phyloP scores from a whole-genome alignment of 2,888 invertebrate genomes.

The Sinentomon sp. region DNA sequence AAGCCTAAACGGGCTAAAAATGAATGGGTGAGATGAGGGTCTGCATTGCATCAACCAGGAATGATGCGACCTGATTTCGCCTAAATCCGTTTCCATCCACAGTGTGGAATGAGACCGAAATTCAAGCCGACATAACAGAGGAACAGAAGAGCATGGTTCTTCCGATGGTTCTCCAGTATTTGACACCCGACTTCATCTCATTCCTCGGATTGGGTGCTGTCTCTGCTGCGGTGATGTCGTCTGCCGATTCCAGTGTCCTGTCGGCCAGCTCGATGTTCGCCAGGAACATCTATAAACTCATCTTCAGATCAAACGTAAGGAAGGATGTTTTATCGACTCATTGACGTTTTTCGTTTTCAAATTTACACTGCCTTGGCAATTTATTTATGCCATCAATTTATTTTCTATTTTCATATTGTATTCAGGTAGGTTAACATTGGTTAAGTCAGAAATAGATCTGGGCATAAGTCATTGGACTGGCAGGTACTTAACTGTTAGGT shows the following conservation, averaged over 20 bases:
- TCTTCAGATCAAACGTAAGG: constrained; percentile 32
- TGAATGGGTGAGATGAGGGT: too few species aligned
- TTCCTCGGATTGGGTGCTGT: constrained; percentile 42
- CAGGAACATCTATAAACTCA: constrained; percentile 35
- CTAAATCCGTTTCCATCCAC: constrained; percentile 2
- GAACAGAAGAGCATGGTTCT: constrained; percentile 29
- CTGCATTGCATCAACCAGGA: too few species aligned
- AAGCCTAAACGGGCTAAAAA: too few species aligned
- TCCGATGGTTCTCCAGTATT: constrained; percentile 32
- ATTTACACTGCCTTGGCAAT: too few species aligned
- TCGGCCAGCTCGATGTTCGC: constrained; percentile 44
- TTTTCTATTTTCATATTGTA: too few species aligned
- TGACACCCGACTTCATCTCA: constrained; percentile 27
- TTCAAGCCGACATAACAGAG: constrained; percentile 20
- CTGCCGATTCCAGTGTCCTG: constrained; percentile 40
- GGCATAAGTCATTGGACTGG: too few species aligned
- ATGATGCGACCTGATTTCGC: too few species aligned
- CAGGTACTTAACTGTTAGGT: too few species aligned
- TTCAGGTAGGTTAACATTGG: too few species aligned
- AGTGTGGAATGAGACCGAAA: constrained; percentile 27
- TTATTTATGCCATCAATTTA: too few species aligned
- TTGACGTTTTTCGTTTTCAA: too few species aligned
- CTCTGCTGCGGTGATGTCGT: constrained; percentile 47
- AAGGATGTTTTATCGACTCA: not conserved
- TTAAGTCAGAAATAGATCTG: too few species aligned